Conservation (phyloP, 2,113 vertebrate genomes). For the Chitala chitala region DNA sequence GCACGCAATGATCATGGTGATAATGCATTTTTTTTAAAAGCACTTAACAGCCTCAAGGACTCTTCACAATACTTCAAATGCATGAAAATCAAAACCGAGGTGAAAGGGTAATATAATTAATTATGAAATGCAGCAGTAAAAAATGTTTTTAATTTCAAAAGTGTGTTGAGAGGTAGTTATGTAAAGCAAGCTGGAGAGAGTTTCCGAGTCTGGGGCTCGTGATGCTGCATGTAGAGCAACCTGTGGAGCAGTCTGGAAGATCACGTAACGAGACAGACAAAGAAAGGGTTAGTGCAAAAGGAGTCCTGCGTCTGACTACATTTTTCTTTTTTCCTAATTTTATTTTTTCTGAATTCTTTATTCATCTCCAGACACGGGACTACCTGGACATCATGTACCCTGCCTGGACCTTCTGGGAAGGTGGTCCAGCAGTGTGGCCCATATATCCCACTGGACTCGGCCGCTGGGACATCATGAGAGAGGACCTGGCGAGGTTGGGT, state of each 20-base stretch:
- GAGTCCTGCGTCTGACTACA: not conserved
- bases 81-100: too few relatives aligned
- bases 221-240: not conserved
- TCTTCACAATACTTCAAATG: too few relatives aligned
- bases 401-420: slow-evolving; percentile 98
- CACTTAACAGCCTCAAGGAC: too few relatives aligned
- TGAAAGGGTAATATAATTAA: too few relatives aligned
- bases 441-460: slow-evolving; percentile 94
- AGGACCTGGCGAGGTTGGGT: slow-evolving; percentile 76
- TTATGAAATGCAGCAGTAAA: too few relatives aligned
- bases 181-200: too few relatives aligned
- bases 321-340: not conserved
- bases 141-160: too few relatives aligned
- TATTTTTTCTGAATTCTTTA: not conserved
- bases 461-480: slow-evolving; percentile 94
- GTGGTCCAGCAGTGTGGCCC: slow-evolving; percentile 96
- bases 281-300: not conserved
- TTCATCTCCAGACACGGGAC: slow-evolving; percentile 72
- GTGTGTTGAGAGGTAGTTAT: not conserved
- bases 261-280: not conserved
- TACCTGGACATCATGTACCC: slow-evolving; percentile 97
- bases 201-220: not conserved
- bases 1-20: not conserved
- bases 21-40: too few relatives aligned
- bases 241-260: not conserved